Percentiles rank a stretch among this genome's conserved stretches.
phyloP scores from a whole-genome alignment of 2,113 vertebrate genomes.

The Dromiciops gliroides region DNA sequence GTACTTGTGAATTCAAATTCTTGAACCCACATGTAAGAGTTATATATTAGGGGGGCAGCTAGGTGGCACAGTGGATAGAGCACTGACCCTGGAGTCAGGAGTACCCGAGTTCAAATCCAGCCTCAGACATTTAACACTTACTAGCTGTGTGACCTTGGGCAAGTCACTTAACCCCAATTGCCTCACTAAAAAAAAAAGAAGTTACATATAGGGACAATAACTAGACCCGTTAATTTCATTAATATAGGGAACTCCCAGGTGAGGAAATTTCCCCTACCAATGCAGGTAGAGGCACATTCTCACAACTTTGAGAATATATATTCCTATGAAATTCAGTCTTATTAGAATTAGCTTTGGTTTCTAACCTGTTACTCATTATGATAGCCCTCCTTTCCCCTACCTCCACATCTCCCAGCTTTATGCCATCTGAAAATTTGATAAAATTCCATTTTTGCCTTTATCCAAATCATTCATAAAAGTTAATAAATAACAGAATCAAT shows the following conservation, averaged over 20 bases:
- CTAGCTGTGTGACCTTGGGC: too few species aligned
- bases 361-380: background rate
- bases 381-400: background rate
- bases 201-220: background rate
- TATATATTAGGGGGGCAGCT: too few species aligned
- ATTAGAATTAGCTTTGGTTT: background rate
- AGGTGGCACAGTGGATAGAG: too few species aligned
- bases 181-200: too few species aligned
- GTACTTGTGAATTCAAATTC: background rate
- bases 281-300: background rate
- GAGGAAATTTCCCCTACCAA: background rate
- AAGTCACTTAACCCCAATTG: too few species aligned
- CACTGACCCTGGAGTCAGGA: too few species aligned
- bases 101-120: too few species aligned
- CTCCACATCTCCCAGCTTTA: background rate
- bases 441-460: background rate
- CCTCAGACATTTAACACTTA: too few species aligned
- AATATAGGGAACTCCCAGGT: background rate
- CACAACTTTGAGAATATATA: background rate
- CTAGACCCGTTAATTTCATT: background rate
- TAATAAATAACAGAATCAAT: background rate
- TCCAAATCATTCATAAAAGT: background rate
- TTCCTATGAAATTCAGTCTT: background rate
- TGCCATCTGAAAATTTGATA: background rate
- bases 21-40: background rate